Evolutionary conservation across 2,888 invertebrate genomes (phyloP).

Genomic region (Machimus rusticus): DNA sequence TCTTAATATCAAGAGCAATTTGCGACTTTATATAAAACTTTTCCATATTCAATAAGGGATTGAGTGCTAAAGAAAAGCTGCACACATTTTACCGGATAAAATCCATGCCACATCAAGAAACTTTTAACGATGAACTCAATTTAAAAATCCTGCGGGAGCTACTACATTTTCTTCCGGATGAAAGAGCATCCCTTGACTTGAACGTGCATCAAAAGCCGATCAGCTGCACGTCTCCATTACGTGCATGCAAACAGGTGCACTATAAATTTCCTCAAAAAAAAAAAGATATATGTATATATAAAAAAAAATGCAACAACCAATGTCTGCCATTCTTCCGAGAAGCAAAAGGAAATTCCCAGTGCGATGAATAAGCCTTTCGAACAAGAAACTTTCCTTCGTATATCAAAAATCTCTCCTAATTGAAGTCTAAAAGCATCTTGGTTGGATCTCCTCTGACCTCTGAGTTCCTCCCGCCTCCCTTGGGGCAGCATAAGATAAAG

Average conservation of each 20-base stretch:
- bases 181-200: not conserved
- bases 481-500: not conserved
- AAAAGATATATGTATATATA: not conserved
- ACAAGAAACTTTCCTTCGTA: constrained; percentile 1
- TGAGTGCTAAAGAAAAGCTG: too few relatives aligned
- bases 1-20: too few relatives aligned
- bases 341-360: not conserved
- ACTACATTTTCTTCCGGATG: not conserved
- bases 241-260: not conserved
- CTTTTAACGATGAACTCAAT: not conserved
- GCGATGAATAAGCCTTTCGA: not conserved
- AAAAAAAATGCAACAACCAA: not conserved
- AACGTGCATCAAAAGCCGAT: not conserved
- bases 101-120: not conserved
- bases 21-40: too few relatives aligned
- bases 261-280: not conserved
- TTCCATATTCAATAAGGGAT: too few relatives aligned
- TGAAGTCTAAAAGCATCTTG: constrained; percentile 15
- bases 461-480: not conserved
- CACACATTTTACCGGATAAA: not conserved
- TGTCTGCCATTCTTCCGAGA: not conserved
- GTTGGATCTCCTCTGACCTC: not conserved
- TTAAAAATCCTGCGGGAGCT: not conserved
- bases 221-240: not conserved
- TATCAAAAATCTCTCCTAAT: not conserved